Base-by-base conservation (phyloP, 2,888 invertebrate species). In the Pyrrhia umbra region DNA sequence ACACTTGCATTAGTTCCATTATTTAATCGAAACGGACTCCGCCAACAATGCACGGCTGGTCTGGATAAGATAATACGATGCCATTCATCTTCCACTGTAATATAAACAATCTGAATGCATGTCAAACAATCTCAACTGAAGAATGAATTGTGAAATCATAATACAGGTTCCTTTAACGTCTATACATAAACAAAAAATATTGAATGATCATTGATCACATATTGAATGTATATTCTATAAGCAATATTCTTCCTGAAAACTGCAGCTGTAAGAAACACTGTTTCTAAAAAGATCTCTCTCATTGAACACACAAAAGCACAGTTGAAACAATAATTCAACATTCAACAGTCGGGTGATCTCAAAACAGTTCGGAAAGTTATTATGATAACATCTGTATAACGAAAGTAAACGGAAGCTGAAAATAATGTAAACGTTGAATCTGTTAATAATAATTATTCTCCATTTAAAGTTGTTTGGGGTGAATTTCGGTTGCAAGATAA, bases 341-440 rank as follows among this genome's bases (percentile, higher is more conserved):
- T 80, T 81, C 77, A 85, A 84, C 88, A 87, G 84, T 73, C 79
- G 90, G 77, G 56, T 69, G 76, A 85, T 88, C 82, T 90, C 88
- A 87, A 84, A 90, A 88, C 85, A 85, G 78, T 80, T 86, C 82
- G 61, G 77, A 79, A 83, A 83, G 75, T 77, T 85, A 80, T 88
- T 85, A 83, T 85, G 80, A 88, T 85, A 90, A 89, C 86, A 90
- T 85, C 77, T 77, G 76, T 66, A 63, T 56, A 57, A 75, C 66
- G 66, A 76, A 84, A 83, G 79, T 77, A 83, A 86, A 83, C 85
- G 82, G 79, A 88, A 84, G 80, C 77, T 69, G 70, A 75, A 74
- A 60, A 76, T 76, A 80, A 81, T 76, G 73, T 76, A 80, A 66
- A 73, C 55, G 40, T 51, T 68, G 42, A 58, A 59, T 63, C 25